Evolutionary conservation across 1,140 invertebrate species (phyloP), one percentile per base, ranked within the genome.

Genomic region (Caenorhabditis latens): DNA sequence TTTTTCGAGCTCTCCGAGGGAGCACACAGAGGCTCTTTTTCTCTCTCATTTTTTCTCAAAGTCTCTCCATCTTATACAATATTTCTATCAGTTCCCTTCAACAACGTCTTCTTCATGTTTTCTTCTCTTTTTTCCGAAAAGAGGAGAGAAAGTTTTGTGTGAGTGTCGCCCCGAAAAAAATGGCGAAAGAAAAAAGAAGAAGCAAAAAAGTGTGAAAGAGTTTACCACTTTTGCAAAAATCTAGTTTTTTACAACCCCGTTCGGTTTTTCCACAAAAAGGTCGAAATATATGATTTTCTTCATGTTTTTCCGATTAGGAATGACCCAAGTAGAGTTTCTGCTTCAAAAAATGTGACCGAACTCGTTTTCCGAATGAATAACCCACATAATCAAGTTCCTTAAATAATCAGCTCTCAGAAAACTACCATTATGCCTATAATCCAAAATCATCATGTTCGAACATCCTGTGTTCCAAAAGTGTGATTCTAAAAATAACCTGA

Each of bases 81-180:
- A 9, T 42, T 19, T 24, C 11, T 71, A 16, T 7, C 40, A 19
- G 16, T 13, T 79, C n/a, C 9, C 42, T 46, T 46, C 71, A 79
- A 79, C 71, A 40, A 46, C 71, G 43, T 71, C 65, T 71, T 79
- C 71, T 24, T 42, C 71, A 9, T 71, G n/a, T 46, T 46, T 46
- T 46, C 14, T 79, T 79, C 46, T 50, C 14, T 24, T 50, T 24
- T 50, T 79, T 21, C 21, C 11, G 13, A 46, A 71, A 65, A 65
- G 40, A 65, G n/a, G 63, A 65, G 63, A 53, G 71, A 21, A 50
- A 79, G 71, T 79, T 48, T 46, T 24, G 71, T 71, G 61, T 71
- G 63, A 16, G 19, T 13, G 8, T 9, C 7, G 13, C 46, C 43
- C 71, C 63, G 32, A 67, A 67, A 67, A 67, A 65, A 53, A 53